phyloP scores from a whole-genome alignment of 2,888 invertebrate genomes.

The Heteropelma amictum region DNA sequence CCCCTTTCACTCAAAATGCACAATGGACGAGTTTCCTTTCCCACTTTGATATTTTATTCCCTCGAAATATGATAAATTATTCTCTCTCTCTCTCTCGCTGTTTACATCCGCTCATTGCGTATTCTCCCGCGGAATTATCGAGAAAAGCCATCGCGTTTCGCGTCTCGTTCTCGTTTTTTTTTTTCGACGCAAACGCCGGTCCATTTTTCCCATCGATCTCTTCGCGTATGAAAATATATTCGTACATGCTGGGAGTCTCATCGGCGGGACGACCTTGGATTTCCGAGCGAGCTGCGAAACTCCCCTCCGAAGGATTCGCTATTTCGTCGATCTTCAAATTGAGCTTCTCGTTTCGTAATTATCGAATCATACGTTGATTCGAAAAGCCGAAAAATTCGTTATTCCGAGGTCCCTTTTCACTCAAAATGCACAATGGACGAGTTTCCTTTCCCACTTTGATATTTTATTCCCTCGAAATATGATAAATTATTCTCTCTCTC shows the following conservation, averaged over 20 bases:
- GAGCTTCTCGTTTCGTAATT: too few species aligned
- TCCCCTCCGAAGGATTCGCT: too few species aligned
- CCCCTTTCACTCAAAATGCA: too few species aligned
- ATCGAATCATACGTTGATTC: too few species aligned
- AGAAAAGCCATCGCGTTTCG: background rate
- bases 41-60: background rate
- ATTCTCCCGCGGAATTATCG: conserved; percentile 9
- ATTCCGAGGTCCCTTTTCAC: too few species aligned
- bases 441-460: background rate
- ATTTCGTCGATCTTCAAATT: too few species aligned
- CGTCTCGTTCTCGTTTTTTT: background rate
- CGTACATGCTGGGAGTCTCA: too few species aligned
- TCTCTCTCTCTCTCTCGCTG: background rate
- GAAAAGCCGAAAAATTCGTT: background rate
- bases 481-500: background rate
- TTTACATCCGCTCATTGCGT: background rate
- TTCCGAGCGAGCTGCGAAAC: too few species aligned
- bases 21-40: background rate
- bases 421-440: background rate
- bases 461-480: conserved; percentile 5
- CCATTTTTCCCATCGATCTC: too few species aligned
- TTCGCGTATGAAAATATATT: too few species aligned
- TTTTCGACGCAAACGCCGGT: too few species aligned
- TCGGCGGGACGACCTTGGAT: too few species aligned
- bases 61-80: background rate